phyloP scores from a whole-genome alignment of 2,888 invertebrate species.

The Pharmacophagus antenor region DNA sequence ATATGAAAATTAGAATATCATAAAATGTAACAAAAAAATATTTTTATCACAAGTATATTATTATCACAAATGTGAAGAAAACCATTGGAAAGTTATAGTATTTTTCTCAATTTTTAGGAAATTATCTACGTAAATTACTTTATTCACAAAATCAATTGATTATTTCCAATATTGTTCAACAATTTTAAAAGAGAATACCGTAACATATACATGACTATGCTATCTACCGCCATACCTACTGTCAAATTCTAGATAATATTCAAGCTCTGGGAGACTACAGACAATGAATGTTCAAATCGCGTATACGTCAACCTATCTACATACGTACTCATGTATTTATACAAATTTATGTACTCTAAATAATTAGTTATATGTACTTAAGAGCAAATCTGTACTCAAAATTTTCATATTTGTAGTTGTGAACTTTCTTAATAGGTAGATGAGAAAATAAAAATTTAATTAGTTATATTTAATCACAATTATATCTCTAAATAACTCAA shows the following conservation, averaged over 20 bases:
- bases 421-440: slow-evolving; percentile 45
- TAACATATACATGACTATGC: not conserved
- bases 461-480: slow-evolving; percentile 52
- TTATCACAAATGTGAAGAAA: not conserved
- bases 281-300: slow-evolving; percentile 47
- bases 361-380: slow-evolving; percentile 2
- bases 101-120: too few species aligned
- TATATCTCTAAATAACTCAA: slow-evolving; percentile 59
- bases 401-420: slow-evolving; percentile 29
- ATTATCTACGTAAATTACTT: not conserved
- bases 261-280: not conserved
- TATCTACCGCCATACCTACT: not conserved
- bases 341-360: slow-evolving; percentile 1
- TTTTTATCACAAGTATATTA: not conserved
- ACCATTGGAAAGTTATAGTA: too few species aligned
- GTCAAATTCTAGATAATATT: not conserved
- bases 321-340: not conserved
- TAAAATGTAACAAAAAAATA: not conserved
- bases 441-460: slow-evolving; percentile 28
- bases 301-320: slow-evolving; percentile 52
- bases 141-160: not conserved
- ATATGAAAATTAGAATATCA: not conserved
- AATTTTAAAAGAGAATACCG: not conserved
- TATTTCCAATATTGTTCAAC: not conserved
- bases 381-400: slow-evolving; percentile 8